Evolutionary conservation across 2,797 vertebrate species (phyloP).

Genomic region (Remorina albescens): DNA sequence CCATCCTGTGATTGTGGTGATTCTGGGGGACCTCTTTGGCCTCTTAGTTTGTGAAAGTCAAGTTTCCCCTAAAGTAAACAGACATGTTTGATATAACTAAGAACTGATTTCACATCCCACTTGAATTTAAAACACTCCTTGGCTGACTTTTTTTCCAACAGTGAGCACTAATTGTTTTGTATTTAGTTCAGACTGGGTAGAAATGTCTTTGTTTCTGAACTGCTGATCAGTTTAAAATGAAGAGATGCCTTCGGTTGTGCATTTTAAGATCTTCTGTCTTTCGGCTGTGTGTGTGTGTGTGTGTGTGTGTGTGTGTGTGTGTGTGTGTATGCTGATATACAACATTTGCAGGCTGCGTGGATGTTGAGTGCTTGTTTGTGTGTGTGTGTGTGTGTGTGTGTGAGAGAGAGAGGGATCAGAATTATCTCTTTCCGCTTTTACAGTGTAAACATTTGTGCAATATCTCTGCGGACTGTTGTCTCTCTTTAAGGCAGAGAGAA

Average conservation of each 20-base stretch:
- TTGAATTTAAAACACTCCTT: conserved; percentile 53
- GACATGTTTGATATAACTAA: background rate
- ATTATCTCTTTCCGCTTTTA: conserved; percentile 70
- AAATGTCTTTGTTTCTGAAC: conserved; percentile 33
- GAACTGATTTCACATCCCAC: background rate
- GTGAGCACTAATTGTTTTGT: conserved; percentile 23
- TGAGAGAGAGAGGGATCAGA: conserved; percentile 25
- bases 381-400: conserved; percentile 35
- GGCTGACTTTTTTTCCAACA: background rate
- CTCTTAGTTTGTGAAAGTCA: conserved; percentile 1
- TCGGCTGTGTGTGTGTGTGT: conserved; percentile 32
- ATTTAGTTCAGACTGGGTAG: conserved; percentile 29
- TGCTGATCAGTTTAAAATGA: conserved; percentile 31
- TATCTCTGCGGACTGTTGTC: conserved; percentile 68
- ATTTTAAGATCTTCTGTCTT: conserved; percentile 59
- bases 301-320: conserved; percentile 37
- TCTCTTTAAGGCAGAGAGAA: conserved; percentile 51
- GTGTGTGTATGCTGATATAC: conserved; percentile 37
- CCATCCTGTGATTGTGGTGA: background rate
- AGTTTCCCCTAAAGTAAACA: background rate
- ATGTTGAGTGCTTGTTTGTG: conserved; percentile 60
- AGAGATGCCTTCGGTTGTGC: conserved; percentile 70
- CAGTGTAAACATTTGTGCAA: conserved; percentile 78
- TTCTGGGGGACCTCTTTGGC: conserved; percentile 15
- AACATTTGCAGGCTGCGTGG: conserved; percentile 53